phyloP scores from a whole-genome alignment of 2,888 invertebrate genomes.

The Lagria hirta region DNA sequence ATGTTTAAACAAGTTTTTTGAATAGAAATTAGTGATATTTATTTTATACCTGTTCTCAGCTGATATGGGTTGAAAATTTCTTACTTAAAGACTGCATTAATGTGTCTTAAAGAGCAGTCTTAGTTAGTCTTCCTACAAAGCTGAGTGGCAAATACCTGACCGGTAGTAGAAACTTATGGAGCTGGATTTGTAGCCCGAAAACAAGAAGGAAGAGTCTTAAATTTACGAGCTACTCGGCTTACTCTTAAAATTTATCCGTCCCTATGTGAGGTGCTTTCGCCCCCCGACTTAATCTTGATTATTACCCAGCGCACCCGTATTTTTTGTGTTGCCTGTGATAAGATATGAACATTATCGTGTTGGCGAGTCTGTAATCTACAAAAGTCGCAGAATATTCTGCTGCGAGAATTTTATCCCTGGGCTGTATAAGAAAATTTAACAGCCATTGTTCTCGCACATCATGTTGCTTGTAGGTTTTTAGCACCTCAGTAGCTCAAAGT shows the following conservation, averaged over 20 bases:
- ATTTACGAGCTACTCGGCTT: constrained; percentile 51
- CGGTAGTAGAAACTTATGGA: constrained; percentile 42
- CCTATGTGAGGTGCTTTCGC: constrained; percentile 40
- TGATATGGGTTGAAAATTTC: too few relatives aligned
- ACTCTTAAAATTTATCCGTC: constrained; percentile 48
- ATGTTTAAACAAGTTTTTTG: too few relatives aligned
- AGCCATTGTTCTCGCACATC: constrained; percentile 23
- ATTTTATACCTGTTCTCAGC: too few relatives aligned
- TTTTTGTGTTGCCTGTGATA: constrained; percentile 38
- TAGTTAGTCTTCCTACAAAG: constrained; percentile 22
- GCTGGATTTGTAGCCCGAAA: constrained; percentile 46
- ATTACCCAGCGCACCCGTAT: constrained; percentile 44
- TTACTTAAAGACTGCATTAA: constrained; percentile 33
- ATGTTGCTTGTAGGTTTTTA: constrained; percentile 22
- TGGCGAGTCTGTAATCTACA: constrained; percentile 34
- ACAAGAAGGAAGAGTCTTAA: constrained; percentile 38
- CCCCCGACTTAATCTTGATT: constrained; percentile 51
- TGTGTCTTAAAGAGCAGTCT: constrained; percentile 36
- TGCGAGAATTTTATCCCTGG: constrained; percentile 13
- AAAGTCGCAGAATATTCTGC: constrained; percentile 17
- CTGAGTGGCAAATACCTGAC: constrained; percentile 31
- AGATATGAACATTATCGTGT: constrained; percentile 38
- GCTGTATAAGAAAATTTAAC: constrained; percentile 25
- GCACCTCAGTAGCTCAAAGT: constrained; percentile 5
- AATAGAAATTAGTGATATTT: too few relatives aligned